A percentile compares a stretch with the other conserved stretches of the same genome.
These are phyloP conservation scores for Bos indicus DNA, from an alignment of 2,113 vertebrate genomes.

Conservation along the genomic window DNA sequence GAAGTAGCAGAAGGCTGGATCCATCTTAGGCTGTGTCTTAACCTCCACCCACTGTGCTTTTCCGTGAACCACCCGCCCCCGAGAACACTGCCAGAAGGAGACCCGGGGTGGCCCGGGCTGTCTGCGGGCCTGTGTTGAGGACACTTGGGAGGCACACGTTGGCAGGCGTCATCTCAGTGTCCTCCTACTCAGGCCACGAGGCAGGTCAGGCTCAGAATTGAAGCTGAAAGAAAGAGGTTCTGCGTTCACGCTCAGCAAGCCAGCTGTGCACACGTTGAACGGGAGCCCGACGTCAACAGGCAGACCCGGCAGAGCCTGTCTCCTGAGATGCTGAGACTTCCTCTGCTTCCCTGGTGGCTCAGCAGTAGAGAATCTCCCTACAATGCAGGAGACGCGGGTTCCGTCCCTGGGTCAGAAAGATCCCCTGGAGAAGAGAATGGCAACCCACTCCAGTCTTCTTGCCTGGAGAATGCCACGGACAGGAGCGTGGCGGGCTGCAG, in stretches of 20 bases:
- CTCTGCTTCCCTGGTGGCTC: background rate
- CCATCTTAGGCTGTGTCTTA: accelerated
- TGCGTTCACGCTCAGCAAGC: background rate
- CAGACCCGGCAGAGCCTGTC: accelerated
- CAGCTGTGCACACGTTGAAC: accelerated
- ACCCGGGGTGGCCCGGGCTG: accelerated
- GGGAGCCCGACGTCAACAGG: accelerated
- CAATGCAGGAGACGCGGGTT: background rate
- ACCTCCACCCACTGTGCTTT: background rate
- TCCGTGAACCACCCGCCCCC: accelerated
- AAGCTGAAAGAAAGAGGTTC: too few relatives aligned
- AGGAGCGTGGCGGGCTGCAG: accelerated
- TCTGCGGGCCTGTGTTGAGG: accelerated
- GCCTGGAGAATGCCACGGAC: background rate
- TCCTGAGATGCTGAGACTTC: accelerated
- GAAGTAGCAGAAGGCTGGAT: background rate
- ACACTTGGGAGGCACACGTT: accelerated
- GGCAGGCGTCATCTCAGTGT: accelerated
- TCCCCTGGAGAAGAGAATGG: background rate
- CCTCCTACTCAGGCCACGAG: too few relatives aligned
- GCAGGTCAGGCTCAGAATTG: background rate
- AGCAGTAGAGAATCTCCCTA: background rate
- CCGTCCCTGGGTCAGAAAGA: background rate
- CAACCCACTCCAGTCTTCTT: background rate
- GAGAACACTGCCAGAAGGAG: accelerated